Base-by-base conservation (phyloP, 2,797 vertebrate species). In the Amblyopsis hoosieri region DNA sequence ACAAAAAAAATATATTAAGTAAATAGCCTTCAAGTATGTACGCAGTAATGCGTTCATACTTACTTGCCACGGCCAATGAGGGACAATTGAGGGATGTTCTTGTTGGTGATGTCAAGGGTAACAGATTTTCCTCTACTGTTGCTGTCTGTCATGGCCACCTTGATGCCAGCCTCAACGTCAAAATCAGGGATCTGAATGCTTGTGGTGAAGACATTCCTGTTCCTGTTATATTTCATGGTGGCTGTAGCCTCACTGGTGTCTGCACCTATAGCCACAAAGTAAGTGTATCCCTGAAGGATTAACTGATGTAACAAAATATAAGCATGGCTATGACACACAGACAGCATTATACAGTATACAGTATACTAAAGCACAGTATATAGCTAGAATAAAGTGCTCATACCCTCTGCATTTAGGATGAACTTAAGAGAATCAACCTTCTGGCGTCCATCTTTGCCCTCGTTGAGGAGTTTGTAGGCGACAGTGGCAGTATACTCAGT, bases 151-250 rank as follows among this genome's bases (percentile, higher is more conserved):
- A 95, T 61, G 82, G 91, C 94, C 64, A 97, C 58, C 70, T 90
- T 91, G 63, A 95, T 74, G 1, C 95, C 95, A 1, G 94, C 81
- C 72, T 97, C 92, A 65, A 98, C 51, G 31, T 93, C 91, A 72
- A 91, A 74, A 67, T 93, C 86, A 45, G 96, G 96, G 75, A 97
- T 89, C 62, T 91, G 84, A 54, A 97, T 54, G 66, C 94, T 89
- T 64, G 93, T 93, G 64, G 91, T 94, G 67, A 98, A 85, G 59
- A 90, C 80, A 23, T 87, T 94, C 70, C 76, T 93, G 81, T 90
- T 90, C 75, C 93, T 90, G 78, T 99, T 96, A 83, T 95, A 98
- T 60, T 81, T 95, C 78, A 96, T 85, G 48, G 80, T 88, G 76
- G 92, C n/a, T 4, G 86, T 83, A 14, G 93, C 94, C 72, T 96